These are phyloP conservation scores for Pogoniulus pusillus DNA, from an alignment of 2,797 vertebrate genomes.

Conservation along the genomic window DNA sequence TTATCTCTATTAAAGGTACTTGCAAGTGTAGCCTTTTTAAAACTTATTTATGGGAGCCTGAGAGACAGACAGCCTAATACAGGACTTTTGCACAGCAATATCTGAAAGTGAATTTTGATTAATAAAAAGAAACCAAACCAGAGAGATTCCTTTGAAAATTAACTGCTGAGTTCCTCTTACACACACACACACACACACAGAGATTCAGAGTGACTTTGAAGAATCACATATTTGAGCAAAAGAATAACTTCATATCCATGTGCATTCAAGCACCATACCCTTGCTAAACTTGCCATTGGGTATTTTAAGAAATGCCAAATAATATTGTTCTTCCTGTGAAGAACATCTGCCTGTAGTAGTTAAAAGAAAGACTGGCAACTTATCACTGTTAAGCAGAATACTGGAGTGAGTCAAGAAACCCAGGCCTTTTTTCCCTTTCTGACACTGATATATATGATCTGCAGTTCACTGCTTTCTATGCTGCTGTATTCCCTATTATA, in stretches of 20 bases:
- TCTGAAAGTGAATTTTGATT: not conserved
- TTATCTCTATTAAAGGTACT: not conserved
- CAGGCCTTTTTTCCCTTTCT: not conserved
- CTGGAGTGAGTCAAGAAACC: not conserved
- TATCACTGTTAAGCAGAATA: not conserved
- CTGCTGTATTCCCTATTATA: not conserved
- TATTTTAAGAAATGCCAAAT: conserved; percentile 47
- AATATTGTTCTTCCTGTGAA: conserved; percentile 32
- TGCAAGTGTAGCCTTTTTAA: not conserved
- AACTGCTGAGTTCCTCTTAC: not conserved
- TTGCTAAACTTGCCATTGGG: not conserved
- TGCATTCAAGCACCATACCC: not conserved
- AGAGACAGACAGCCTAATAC: not conserved
- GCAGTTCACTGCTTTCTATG: not conserved
- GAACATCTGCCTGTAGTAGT: not conserved
- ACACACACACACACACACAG: not conserved
- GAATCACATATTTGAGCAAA: not conserved
- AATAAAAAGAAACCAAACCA: not conserved
- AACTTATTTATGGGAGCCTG: not conserved
- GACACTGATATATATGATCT: not conserved
- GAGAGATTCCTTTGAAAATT: not conserved
- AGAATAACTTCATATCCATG: not conserved
- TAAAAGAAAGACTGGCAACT: conserved; percentile 27
- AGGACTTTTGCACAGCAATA: not conserved
- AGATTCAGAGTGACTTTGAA: not conserved